Base-by-base conservation (phyloP, 2,113 vertebrate genomes). In the Monarcha castaneiventris region DNA sequence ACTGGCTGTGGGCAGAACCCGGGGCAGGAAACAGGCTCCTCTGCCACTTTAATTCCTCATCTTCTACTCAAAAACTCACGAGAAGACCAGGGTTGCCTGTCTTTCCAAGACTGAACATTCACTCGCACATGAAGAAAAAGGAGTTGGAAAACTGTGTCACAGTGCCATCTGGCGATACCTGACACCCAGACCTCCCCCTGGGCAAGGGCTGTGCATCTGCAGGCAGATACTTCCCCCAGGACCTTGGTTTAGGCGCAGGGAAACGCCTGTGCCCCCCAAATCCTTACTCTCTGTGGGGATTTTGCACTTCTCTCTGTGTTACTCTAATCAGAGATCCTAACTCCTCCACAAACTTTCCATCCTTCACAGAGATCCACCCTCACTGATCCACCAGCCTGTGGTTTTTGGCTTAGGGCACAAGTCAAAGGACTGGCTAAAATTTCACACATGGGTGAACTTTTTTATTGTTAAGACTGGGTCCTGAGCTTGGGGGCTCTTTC, bases 111-210 rank as follows among this genome's bases (percentile, higher is more conserved):
- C 83, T 87, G 64, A 89, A 58, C 94, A 16, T 78, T 92, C 18
- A 27, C 76, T 96, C 68, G 7, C 68, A 29, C 85, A n/a, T 1
- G 12, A 44, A 89, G 87, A 17, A 81, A 37, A 27, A 22, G 79
- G 69, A 35, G 39, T 27, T 78, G 35, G 59, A 95, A 93, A 80
- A 77, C 96, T 94, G 94, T 96, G 96, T 96, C 91, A 96, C 96
- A 97, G 94, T 97, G 96, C 96, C 96, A 97, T 69, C 96, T 97
- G 93, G 92, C 23, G 96, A 97, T 93, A 92, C 75, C 72, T 90
- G 93, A 84, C 51, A 56, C 92, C 92, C 79, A 37, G 43, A 33
- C 49, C 84, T 35, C 16, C 46, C 77, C 43, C 4, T 46, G 64
- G 89, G 74, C 41, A 20, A 23, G 84, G 46, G 29, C 73, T 49